Evolutionary conservation across 2,797 vertebrate species (phyloP).

Genomic region (Gymnothorax reevesii): DNA sequence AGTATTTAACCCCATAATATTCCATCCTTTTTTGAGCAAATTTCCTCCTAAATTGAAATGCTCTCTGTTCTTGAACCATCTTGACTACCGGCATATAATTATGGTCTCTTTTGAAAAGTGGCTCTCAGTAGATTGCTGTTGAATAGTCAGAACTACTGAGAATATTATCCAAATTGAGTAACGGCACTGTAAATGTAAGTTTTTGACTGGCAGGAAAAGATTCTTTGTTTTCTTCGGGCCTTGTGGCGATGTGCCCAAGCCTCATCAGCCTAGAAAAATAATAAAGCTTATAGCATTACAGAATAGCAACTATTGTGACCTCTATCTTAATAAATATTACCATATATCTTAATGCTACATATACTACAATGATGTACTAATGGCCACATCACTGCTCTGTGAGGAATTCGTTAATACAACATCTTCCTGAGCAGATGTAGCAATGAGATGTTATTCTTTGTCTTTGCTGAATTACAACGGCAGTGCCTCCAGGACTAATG

Average conservation of each 20-base stretch:
- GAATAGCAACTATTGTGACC: not conserved
- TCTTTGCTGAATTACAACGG: not conserved
- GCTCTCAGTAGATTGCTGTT: too few relatives aligned
- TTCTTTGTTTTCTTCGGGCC: not conserved
- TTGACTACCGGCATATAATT: too few relatives aligned
- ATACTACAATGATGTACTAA: not conserved
- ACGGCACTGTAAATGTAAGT: too few relatives aligned
- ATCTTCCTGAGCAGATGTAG: not conserved
- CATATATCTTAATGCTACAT: not conserved
- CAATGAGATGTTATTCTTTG: not conserved
- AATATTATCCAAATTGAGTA: too few relatives aligned
- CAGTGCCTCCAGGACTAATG: constrained; percentile 12
- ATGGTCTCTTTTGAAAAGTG: too few relatives aligned
- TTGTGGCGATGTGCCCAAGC: not conserved
- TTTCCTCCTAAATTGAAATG: too few relatives aligned
- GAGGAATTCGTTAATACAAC: not conserved
- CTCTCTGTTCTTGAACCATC: too few relatives aligned
- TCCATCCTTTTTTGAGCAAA: too few relatives aligned
- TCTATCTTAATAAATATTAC: not conserved
- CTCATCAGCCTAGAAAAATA: not conserved
- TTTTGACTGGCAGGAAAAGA: too few relatives aligned
- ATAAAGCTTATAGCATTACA: not conserved
- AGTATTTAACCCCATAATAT: too few relatives aligned
- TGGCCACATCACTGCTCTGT: not conserved
- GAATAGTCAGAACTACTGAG: too few relatives aligned